Base-by-base conservation (phyloP, 2,888 invertebrate genomes). In the Meliscaeva auricollis region DNA sequence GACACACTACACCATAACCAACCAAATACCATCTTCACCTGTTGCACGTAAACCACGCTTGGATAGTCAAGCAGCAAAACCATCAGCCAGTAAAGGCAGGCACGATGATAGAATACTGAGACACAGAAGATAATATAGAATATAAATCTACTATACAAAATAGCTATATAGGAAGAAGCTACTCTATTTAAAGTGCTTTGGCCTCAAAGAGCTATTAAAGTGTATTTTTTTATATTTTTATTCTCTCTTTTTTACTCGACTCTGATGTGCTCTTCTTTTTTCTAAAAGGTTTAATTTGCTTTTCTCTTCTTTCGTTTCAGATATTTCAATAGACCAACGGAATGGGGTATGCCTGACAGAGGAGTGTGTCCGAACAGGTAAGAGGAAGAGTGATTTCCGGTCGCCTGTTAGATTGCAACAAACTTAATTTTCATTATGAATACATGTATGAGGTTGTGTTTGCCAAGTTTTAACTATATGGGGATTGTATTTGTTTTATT, bases 331-430 rank as follows among this genome's bases (percentile, higher is more conserved):
- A 87, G 87, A 87, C 52, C 87, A 80, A 56, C 89, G 88, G 66
- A 89, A 89, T 87, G 90, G 94, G 87, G 64, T 66, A 6, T 94
- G 94, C 90, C 92, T 94, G 88, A 93, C 94, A 11, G 93, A 94
- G 89, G 94, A 94, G 90, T 94, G 94, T 90, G 94, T 94, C 74
- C 92, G 93, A 89, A 94, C 94, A 90, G 94, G 94, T 94, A 90
- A 93, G n/a, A n/a, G 92, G 89, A 76, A 30, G 69, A 58, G 48
- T 76, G 62, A 85, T 68, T 85, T 81, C 81, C 76, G 76, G 76
- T 74, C 35, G 78, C 56, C 30, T 50, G 66, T 76, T 64, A 60
- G 72, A 76, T 80, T 76, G 68, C 80, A 85, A 6, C 62, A 85
- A 68, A 85, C 48, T 76, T 85, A 72, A 22, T 70, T 68, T 52